phyloP scores from a whole-genome alignment of 2,888 invertebrate genomes.

The Callyntrura sp. region DNA sequence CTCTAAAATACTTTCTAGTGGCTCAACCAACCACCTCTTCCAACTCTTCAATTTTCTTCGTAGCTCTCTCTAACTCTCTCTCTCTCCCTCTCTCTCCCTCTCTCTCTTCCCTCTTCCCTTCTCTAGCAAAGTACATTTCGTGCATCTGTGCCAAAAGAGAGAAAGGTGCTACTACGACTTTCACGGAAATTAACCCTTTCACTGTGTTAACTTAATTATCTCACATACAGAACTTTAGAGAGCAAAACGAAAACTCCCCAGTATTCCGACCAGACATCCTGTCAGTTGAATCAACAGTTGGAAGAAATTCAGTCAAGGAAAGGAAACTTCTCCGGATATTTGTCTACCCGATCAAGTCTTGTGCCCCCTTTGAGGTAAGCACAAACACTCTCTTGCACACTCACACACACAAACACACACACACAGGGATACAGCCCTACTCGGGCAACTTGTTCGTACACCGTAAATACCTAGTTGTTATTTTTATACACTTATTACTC shows the following conservation, averaged over 20 bases:
- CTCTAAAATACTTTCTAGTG: constrained; percentile 53
- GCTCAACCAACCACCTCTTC: constrained; percentile 2
- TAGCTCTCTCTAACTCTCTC: neutral
- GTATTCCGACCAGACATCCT: constrained; percentile 75
- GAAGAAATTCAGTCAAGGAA: constrained; percentile 69
- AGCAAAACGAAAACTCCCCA: constrained; percentile 70
- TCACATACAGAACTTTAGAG: constrained; percentile 76
- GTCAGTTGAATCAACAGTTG: constrained; percentile 77
- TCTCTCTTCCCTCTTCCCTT: neutral
- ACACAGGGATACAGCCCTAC: neutral
- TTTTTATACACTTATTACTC: too few relatives aligned
- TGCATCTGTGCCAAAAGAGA: constrained; percentile 45
- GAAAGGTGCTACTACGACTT: constrained; percentile 67
- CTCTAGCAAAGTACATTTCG: constrained; percentile 34
- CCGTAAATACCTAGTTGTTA: too few relatives aligned
- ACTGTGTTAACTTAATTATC: constrained; percentile 78
- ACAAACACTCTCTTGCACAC: neutral
- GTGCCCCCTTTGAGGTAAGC: constrained; percentile 90
- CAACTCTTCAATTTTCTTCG: constrained; percentile 12
- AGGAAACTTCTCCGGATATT: constrained; percentile 86
- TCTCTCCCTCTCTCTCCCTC: too few relatives aligned
- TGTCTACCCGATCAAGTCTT: constrained; percentile 96
- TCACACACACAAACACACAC: neutral
- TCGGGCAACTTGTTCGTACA: too few relatives aligned
- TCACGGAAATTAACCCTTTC: constrained; percentile 78